Evolutionary conservation across 2,113 vertebrate species (phyloP), one percentile per base, ranked within the genome.

Genomic region (Campylorhamphus procurvoides): DNA sequence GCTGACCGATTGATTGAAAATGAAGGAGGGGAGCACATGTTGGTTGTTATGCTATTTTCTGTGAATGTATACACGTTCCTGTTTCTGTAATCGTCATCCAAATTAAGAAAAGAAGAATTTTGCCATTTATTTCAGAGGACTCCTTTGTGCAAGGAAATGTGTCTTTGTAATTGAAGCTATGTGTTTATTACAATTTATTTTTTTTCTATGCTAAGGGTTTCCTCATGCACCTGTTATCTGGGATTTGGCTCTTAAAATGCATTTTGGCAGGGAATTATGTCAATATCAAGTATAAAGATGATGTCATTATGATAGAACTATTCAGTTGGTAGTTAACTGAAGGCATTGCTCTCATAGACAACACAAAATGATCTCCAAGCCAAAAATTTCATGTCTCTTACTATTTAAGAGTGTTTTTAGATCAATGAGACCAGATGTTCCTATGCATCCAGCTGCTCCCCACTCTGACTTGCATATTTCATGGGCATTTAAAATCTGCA

Each of bases 401-500:
- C 35, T 7, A 42, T 68, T 37, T 40, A 27, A 78, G 81, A 71
- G 10, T 46, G 17, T 90, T 84, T 35, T 89, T 39, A 66, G 18
- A 73, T 40, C 66, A 91, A 39, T 44, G 78, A 96, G 62, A 87
- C 89, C 93, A 94, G 94, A 85, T 93, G 90, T 90, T 96, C 52
- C 69, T 74, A 49, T 50, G 50, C 39, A 97, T 84, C 90, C 93
- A 97, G 85, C 92, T 96, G 96, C 86, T 97, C 33, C 53, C 63
- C 72, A 95, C 50, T 10, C 67, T 95, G 77, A 93, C 92, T 93
- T 94, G 73, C 74, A 76, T 89, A 87, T 93, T 95, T 96, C 85
- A 93, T 96, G 62, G 94, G 39, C 66, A 79, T 92, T 92, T 96
- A 97, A 93, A 89, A 89, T 88, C 88, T 95, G 83, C 92, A 82